These are phyloP conservation scores for Pheosia gnoma DNA, from an alignment of 2,888 invertebrate species.

Conservation along the genomic window DNA sequence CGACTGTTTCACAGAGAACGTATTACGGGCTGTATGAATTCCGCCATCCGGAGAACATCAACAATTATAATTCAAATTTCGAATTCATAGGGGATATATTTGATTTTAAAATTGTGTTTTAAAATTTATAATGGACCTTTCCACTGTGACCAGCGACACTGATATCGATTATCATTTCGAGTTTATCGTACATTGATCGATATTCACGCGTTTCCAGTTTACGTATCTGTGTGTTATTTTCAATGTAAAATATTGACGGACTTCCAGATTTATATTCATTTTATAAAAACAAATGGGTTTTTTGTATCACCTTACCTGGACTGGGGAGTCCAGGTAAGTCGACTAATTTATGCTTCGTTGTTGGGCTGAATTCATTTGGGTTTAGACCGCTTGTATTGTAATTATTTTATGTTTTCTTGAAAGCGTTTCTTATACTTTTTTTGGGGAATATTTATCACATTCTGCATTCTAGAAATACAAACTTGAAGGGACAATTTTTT, in stretches of 20 bases:
- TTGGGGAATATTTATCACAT: too few species aligned
- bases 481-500: too few species aligned
- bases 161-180: neutral
- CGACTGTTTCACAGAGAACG: slow-evolving; percentile 41
- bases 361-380: neutral
- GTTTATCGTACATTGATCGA: slow-evolving; percentile 17
- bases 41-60: slow-evolving; percentile 21
- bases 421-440: too few species aligned
- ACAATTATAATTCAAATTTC: slow-evolving; percentile 44
- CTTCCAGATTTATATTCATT: neutral
- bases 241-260: slow-evolving; percentile 15
- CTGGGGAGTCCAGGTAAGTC: slow-evolving; percentile 19
- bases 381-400: too few species aligned
- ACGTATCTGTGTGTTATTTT: slow-evolving; percentile 10
- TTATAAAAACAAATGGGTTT: neutral
- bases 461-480: too few species aligned
- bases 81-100: slow-evolving; percentile 28
- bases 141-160: slow-evolving; percentile 12
- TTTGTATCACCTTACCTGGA: neutral
- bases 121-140: slow-evolving; percentile 38
- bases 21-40: slow-evolving; percentile 14
- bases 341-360: slow-evolving; percentile 18
- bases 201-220: slow-evolving; percentile 8
- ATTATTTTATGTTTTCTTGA: too few species aligned
- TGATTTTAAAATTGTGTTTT: slow-evolving; percentile 37